Evolutionary conservation across 2,797 vertebrate species (phyloP).

Genomic region (Apodemus agrarius): DNA sequence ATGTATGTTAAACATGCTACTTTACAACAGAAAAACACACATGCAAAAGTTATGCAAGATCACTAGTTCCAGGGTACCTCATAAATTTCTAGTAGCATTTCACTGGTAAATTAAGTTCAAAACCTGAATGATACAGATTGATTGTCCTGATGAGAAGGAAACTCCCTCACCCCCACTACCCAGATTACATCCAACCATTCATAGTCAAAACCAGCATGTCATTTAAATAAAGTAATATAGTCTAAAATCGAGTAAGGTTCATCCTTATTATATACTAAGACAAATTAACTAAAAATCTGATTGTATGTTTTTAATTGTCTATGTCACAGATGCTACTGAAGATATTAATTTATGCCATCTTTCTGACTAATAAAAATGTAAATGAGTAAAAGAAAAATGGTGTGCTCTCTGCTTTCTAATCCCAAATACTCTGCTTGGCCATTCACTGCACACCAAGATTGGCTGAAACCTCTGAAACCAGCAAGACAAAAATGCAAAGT

Average conservation of each 20-base stretch:
- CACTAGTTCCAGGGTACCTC: slow-evolving; percentile 19
- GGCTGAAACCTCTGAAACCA: not conserved
- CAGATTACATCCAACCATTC: slow-evolving; percentile 32
- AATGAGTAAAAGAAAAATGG: slow-evolving; percentile 43
- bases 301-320: not conserved
- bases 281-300: not conserved
- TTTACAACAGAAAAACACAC: slow-evolving; percentile 51
- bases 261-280: not conserved
- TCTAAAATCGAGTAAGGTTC: not conserved
- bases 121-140: slow-evolving; percentile 1
- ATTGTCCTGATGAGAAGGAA: slow-evolving; percentile 40
- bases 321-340: not conserved
- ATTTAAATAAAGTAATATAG: slow-evolving; percentile 51
- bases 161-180: not conserved
- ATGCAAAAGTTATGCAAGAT: slow-evolving; percentile 18
- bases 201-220: slow-evolving; percentile 52
- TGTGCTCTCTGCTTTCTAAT: not conserved
- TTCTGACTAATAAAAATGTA: slow-evolving; percentile 38
- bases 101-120: slow-evolving; percentile 53
- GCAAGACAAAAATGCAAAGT: not conserved
- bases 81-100: slow-evolving; percentile 24
- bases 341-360: slow-evolving; percentile 27
- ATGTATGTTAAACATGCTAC: not conserved
- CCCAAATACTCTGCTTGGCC: not conserved
- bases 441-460: not conserved